These are phyloP conservation scores for Phaonia tiefii DNA, from an alignment of 2,888 invertebrate species.

Conservation along the genomic window DNA sequence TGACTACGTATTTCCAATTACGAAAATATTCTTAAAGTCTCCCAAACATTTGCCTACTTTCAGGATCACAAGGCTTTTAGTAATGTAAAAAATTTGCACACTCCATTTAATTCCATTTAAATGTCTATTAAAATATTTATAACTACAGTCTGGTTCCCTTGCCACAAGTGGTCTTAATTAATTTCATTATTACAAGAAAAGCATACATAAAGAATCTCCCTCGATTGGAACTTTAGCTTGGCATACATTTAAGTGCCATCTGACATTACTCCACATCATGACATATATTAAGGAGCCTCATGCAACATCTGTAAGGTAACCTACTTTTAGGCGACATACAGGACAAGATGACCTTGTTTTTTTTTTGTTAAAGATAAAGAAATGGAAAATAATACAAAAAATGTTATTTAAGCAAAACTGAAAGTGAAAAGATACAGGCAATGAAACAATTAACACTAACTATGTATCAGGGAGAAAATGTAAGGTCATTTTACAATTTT, in stretches of 20 bases:
- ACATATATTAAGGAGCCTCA: not conserved
- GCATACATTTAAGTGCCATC: not conserved
- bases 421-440: not conserved
- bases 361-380: not conserved
- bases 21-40: too few relatives aligned
- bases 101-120: not conserved
- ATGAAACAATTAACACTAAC: constrained; percentile 24
- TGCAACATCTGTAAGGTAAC: not conserved
- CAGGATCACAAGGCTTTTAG: too few relatives aligned
- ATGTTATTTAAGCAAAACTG: not conserved
- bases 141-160: not conserved
- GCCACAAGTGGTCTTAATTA: constrained; percentile 11
- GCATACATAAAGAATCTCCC: not conserved
- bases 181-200: constrained; percentile 8
- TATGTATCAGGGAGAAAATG: constrained; percentile 1
- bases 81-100: not conserved
- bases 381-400: too few relatives aligned
- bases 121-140: not conserved
- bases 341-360: not conserved
- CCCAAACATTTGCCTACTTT: too few relatives aligned
- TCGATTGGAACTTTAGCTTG: not conserved
- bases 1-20: too few relatives aligned
- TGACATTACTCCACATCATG: not conserved
- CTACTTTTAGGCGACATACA: not conserved
- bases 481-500: constrained; percentile 25